Evolutionary conservation across 2,797 vertebrate genomes (phyloP).

Genomic region (Pterois miles): DNA sequence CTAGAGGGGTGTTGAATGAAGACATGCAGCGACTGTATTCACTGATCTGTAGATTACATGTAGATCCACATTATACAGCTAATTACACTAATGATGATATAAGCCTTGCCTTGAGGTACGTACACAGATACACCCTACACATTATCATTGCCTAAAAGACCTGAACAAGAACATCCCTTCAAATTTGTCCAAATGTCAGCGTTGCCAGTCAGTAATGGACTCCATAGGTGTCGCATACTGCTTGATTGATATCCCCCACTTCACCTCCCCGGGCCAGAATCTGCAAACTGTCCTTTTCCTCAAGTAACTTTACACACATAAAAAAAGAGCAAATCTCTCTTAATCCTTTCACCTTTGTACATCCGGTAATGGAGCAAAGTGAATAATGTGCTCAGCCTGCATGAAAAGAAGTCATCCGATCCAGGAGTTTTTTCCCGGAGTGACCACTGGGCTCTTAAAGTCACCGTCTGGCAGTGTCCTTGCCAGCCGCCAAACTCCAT

Average conservation of each 20-base stretch:
- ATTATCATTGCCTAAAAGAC: constrained; percentile 24
- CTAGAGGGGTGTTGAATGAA: not conserved
- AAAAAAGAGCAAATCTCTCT: constrained; percentile 41
- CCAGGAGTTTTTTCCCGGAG: constrained; percentile 15
- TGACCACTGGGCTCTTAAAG: constrained; percentile 61
- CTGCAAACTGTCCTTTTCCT: constrained; percentile 35
- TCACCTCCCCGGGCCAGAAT: constrained; percentile 20
- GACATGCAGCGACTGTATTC: not conserved
- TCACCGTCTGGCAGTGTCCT: constrained; percentile 55
- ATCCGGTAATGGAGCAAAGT: constrained; percentile 55
- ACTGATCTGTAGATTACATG: not conserved
- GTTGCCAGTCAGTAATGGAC: constrained; percentile 53
- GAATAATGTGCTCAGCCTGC: constrained; percentile 64
- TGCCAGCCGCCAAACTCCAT: constrained; percentile 58
- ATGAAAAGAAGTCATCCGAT: constrained; percentile 54
- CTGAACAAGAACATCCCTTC: constrained; percentile 37
- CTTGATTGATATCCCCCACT: constrained; percentile 44
- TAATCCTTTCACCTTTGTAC: constrained; percentile 61
- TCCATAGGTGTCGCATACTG: constrained; percentile 23
- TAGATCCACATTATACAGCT: not conserved
- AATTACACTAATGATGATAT: constrained; percentile 14
- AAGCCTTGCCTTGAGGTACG: not conserved
- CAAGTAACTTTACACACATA: constrained; percentile 38
- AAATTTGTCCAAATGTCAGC: constrained; percentile 55
- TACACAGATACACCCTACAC: not conserved